phyloP scores from a whole-genome alignment of 2,113 vertebrate species.

The Scortum barcoo region DNA sequence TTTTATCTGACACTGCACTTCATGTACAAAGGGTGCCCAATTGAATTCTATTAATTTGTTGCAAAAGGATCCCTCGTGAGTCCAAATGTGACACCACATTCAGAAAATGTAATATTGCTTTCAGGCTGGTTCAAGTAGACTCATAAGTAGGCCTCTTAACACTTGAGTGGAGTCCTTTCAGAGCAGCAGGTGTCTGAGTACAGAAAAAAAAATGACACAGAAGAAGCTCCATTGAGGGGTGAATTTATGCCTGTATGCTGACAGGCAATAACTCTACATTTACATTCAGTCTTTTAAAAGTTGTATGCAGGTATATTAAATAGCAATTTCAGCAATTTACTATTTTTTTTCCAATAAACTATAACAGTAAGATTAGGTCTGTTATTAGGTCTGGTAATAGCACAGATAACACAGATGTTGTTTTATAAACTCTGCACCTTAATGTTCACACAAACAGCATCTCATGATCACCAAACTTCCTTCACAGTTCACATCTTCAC shows the following conservation, averaged over 20 bases:
- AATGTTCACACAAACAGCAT: no score
- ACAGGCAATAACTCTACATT: background rate
- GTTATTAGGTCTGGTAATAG: no score
- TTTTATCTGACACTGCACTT: background rate
- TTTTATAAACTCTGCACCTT: no score
- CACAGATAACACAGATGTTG: no score
- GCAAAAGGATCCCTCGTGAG: background rate
- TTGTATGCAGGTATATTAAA: background rate
- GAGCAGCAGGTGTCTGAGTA: conserved; percentile 40
- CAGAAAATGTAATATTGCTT: background rate
- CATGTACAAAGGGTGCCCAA: background rate
- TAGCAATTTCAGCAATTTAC: background rate
- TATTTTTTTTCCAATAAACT: no score
- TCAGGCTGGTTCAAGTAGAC: conserved; percentile 34
- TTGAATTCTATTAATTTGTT: background rate
- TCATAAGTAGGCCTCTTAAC: conserved; percentile 27
- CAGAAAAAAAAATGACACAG: conserved; percentile 26
- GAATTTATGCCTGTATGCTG: background rate
- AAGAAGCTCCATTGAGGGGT: background rate
- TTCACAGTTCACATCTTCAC: no score
- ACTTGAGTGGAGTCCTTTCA: conserved; percentile 33
- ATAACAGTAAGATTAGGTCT: no score
- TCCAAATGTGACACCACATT: conserved; percentile 20
- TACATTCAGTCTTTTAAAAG: background rate
- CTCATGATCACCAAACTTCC: no score